phyloP scores from a whole-genome alignment of 2,797 vertebrate species.

The Takifugu ocellatus region DNA sequence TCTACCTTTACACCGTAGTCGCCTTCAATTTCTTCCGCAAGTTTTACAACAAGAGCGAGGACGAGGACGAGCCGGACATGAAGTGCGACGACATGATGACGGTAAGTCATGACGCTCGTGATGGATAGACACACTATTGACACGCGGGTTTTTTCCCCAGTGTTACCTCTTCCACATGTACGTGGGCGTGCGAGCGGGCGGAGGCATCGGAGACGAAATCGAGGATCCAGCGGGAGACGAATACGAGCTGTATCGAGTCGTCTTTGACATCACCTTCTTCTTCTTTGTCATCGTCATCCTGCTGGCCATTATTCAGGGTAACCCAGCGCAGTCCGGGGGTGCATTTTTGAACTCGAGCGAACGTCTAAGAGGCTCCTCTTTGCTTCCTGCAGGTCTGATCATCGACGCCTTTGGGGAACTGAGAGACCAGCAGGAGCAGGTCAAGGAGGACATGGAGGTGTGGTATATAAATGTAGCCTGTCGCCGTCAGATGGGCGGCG shows the following conservation, averaged over 20 bases:
- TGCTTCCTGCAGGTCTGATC: conserved; percentile 81
- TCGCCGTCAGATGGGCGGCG: background rate
- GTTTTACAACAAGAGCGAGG: conserved; percentile 96
- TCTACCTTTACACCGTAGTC: conserved; percentile 92
- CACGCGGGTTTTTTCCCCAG: conserved; percentile 50
- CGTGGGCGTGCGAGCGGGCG: conserved; percentile 89
- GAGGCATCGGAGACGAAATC: conserved; percentile 92
- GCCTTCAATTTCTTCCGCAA: conserved; percentile 97
- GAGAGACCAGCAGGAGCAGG: conserved; percentile 94
- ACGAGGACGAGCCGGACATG: conserved; percentile 92
- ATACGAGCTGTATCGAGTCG: conserved; percentile 91
- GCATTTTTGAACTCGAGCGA: background rate
- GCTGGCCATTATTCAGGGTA: conserved; percentile 93
- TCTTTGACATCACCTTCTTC: conserved; percentile 96
- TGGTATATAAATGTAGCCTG: background rate
- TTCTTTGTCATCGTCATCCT: conserved; percentile 95
- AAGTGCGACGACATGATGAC: conserved; percentile 98
- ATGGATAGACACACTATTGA: background rate
- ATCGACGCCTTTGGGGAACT: conserved; percentile 95
- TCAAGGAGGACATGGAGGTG: conserved; percentile 98
- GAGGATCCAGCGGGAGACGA: conserved; percentile 92
- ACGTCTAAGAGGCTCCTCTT: background rate
- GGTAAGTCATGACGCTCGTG: conserved; percentile 59
- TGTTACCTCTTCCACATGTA: conserved; percentile 97
- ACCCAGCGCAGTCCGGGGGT: conserved; percentile 1